These are phyloP conservation scores for Clitarchus hookeri DNA, from an alignment of 2,888 invertebrate species.

Conservation along the genomic window DNA sequence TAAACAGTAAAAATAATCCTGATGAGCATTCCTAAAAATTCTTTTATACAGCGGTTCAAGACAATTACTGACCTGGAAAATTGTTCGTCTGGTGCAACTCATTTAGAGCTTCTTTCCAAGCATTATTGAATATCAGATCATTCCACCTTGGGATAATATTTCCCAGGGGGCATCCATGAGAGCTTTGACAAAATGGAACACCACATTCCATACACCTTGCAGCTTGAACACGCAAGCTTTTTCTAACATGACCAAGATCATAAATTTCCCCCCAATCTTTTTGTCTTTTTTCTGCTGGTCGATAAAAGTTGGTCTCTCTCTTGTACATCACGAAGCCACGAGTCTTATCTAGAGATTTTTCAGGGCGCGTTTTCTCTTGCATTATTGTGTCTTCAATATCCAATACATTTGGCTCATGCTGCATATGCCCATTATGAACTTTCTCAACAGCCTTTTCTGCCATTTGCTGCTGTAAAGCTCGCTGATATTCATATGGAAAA, in stretches of 20 bases:
- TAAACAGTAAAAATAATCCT: no score
- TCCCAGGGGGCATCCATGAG: slow-evolving; percentile 95
- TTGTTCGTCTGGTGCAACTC: slow-evolving; percentile 97
- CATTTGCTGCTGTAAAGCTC: slow-evolving; percentile 74
- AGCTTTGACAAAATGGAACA: slow-evolving; percentile 96
- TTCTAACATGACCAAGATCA: slow-evolving; percentile 81
- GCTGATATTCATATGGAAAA: slow-evolving; percentile 96
- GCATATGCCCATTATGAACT: slow-evolving; percentile 46
- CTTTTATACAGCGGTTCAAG: no score
- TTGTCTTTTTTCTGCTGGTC: slow-evolving; percentile 80
- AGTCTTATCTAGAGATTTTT: slow-evolving; percentile 81
- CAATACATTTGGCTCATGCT: slow-evolving; percentile 57
- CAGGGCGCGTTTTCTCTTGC: slow-evolving; percentile 77
- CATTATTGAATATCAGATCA: slow-evolving; percentile 89
- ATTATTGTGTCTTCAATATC: slow-evolving; percentile 91
- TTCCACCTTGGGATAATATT: slow-evolving; percentile 99
- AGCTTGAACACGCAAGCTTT: slow-evolving; percentile 87
- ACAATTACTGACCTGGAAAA: slow-evolving; percentile 75
- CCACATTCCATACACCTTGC: slow-evolving; percentile 99
- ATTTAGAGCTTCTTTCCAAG: slow-evolving; percentile 92
- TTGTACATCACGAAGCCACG: slow-evolving; percentile 96
- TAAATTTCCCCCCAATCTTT: slow-evolving; percentile 98
- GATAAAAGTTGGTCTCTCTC: slow-evolving; percentile 84
- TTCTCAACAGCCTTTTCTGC: slow-evolving; percentile 53
- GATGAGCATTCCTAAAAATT: no score